Base-by-base conservation (phyloP, 2,888 invertebrate genomes). In the Agrilus cyanescens region DNA sequence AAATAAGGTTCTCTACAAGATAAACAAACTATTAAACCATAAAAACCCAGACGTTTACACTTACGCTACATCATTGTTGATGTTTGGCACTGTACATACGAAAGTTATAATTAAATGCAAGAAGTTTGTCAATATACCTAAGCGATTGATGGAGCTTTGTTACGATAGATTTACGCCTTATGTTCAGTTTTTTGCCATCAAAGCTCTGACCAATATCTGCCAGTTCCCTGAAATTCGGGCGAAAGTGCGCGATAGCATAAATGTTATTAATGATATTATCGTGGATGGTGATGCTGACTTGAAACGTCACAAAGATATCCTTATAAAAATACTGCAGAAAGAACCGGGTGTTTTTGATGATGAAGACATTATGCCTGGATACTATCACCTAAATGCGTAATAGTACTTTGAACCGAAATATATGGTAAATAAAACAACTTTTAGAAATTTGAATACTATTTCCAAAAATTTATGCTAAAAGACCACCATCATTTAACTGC, bases 51-150 rank as follows among this genome's bases (percentile, higher is more conserved):
- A 57, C 30, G 42, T 65, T 15, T 57, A 59, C 38, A 56, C 57
- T 15, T 53, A 53, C 34, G 63, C 64, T 4, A 61, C 59, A 12
- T 52, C 59, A 30, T 59, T 58, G 1, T 50, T 66, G 29, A 59
- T 65, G 59, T 63, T 59, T 42, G 60, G 62, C 30, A 65, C 66
- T 2, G 56, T 61, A 33, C 57, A 57, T 41, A 59, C 59, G 4
- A 51, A 55, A 41, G 58, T 60, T 2, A 62, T 62, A 46, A 50
- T 59, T 18, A 50, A 49, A 38, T 61, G 62, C 8, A 50, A 52
- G 12, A 53, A 57, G 46, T 53, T 62, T 12, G 48, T 50, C 12
- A 44, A 44, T 16, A 45, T 66, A 14, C 47, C 58, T 2, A 53
- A 57, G 45, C 53, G 60, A 12, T 48, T 65, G 34, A 46, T 65